Conservation (phyloP, 1,140 invertebrate species). For the Drosophila micromelanica region DNA sequence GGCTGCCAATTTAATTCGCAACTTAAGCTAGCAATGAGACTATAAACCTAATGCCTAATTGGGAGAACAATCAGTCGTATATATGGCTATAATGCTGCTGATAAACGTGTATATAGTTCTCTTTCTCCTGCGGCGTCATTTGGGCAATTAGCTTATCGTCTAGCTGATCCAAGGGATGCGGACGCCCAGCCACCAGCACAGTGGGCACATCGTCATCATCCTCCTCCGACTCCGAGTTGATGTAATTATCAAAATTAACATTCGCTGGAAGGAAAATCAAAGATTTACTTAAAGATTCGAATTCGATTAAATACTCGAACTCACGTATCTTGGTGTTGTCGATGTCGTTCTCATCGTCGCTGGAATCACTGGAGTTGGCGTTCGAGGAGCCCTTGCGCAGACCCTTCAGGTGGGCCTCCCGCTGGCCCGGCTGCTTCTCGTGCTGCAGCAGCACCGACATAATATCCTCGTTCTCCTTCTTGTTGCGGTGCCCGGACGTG, state of each 20-base stretch:
- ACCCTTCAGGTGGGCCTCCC: conserved; percentile 86
- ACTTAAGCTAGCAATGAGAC: conserved; percentile 46
- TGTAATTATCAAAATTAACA: conserved; percentile 86
- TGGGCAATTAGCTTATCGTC: conserved; percentile 93
- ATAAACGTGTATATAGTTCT: conserved; percentile 96
- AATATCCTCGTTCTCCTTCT: conserved; percentile 91
- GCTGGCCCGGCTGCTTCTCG: conserved; percentile 90
- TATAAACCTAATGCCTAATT: conserved; percentile 32
- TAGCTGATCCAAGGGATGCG: conserved; percentile 90
- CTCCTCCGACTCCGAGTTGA: conserved; percentile 87
- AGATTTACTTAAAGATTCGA: not conserved
- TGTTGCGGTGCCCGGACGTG: conserved; percentile 85
- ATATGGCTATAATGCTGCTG: conserved; percentile 96
- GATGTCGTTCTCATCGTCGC: conserved; percentile 89
- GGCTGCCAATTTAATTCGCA: conserved; percentile 25
- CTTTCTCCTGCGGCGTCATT: conserved; percentile 97
- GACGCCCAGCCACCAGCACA: conserved; percentile 92
- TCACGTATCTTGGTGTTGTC: conserved; percentile 87
- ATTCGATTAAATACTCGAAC: conserved; percentile 32
- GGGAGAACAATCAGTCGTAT: conserved; percentile 84
- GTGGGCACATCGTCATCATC: conserved; percentile 93
- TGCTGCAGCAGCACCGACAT: conserved; percentile 96
- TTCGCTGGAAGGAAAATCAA: conserved; percentile 85
- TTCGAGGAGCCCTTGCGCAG: conserved; percentile 86
- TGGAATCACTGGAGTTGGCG: conserved; percentile 88